phyloP scores from a whole-genome alignment of 2,888 invertebrate species.

The Thymelicus acteon region DNA sequence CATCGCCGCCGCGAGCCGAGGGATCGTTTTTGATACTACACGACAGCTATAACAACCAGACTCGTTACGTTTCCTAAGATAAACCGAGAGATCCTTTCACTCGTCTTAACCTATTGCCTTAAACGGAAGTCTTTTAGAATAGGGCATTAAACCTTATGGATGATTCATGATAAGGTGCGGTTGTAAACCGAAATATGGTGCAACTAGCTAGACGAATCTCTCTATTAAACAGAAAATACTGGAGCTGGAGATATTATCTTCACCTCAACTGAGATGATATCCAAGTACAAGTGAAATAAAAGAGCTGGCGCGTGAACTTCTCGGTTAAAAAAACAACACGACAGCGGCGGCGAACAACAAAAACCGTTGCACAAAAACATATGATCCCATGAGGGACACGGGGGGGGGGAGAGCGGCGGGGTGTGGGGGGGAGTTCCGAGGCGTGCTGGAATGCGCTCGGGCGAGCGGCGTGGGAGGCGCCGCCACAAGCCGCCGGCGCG shows the following conservation, averaged over 20 bases:
- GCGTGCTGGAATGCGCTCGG: conserved; percentile 84
- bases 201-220: neutral
- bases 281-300: conserved; percentile 74
- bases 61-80: too few relatives aligned
- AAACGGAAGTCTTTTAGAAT: too few relatives aligned
- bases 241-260: conserved; percentile 26
- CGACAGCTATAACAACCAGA: too few relatives aligned
- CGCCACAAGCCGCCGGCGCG: conserved; percentile 66
- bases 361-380: conserved; percentile 85
- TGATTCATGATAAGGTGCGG: neutral
- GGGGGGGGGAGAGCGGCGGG: conserved; percentile 62
- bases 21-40: neutral
- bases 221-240: neutral
- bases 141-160: too few relatives aligned
- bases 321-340: conserved; percentile 74
- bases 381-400: conserved; percentile 81
- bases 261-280: conserved; percentile 64
- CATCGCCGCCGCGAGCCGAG: conserved; percentile 17
- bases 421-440: conserved; percentile 67
- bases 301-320: conserved; percentile 80
- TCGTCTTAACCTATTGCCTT: too few relatives aligned
- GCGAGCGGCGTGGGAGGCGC: conserved; percentile 83
- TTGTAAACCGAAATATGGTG: neutral
- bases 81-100: too few relatives aligned
- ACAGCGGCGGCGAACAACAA: conserved; percentile 82